Base-by-base conservation (phyloP, 2,113 vertebrate genomes). In the Labeo catla region DNA sequence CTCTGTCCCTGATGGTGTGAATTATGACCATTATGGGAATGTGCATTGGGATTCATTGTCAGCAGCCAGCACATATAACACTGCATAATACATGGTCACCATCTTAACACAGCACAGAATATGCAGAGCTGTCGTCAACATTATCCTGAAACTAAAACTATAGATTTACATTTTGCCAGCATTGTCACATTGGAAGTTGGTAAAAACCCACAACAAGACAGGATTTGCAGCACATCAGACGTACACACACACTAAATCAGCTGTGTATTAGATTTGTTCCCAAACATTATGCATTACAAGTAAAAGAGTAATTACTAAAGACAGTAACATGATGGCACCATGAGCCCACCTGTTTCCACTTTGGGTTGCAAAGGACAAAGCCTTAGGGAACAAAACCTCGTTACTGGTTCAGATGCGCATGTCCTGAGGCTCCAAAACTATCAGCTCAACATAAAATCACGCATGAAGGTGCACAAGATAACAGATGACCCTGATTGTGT, bases 51-150 rank as follows among this genome's bases (percentile, higher is more conserved):
- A 78, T 8, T 78, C 28, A 39, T 57, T 78, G 28, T 39, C 52
- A 78, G 50, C 16, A 59, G 76, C 16, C 34, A 19, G 15, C 19
- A 12, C 52, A 59, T 21, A 79, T 13, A 43, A 59, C 52, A 36
- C 76, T 39, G 34, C 52, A 79, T 78, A 78, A 78, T 78, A 36
- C 52, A 54, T 39, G 50, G 9, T 16, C 28, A 57, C 15, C 76
- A 39, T 77, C 74, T 54, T 34, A 36, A 54, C 39, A 77, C 23
- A 77, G 8, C 28, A 36, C 15, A 3, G 10, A 78, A 59, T 12
- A 39, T 59, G 50, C 34, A 57, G 34, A 59, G 76, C 10, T 7
- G 19, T 72, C 66, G 3, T 77, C 74, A 78, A 59, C 5, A 59
- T 57, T 1, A 57, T 11, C 76, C 34, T 45, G 8, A 21, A 45